Base-by-base conservation (phyloP, 1,140 invertebrate species). In the Temnothorax longispinosus region DNA sequence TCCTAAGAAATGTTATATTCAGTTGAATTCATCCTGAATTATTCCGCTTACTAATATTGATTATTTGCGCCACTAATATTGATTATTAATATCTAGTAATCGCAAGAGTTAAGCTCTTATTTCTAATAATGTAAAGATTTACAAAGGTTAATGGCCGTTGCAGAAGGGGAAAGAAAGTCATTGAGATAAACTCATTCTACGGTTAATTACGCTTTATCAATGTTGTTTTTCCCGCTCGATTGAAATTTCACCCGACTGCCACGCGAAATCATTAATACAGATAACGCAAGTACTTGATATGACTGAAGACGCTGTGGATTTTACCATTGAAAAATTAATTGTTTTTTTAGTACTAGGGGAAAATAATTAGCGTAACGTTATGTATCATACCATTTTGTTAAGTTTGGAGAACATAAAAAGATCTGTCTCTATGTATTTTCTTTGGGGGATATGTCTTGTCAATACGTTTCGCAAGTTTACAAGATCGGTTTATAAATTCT, bases 151-250 rank as follows among this genome's bases (percentile, higher is more conserved):
- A 75, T 50, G 81, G 2, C 27, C 54, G 38, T 62, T 62, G 38
- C 15, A 21, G 11, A 47, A 60, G 54, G 38, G 44, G 21, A 75
- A 84, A 41, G 69, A 75, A 44, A 84, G 35, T 60, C 38, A 74
- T 58, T 27, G 54, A 32, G 41, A 62, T 52, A 64, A 80, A 50
- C 15, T 71, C 69, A 38, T 74, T 84, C 69, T 38, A 62, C 27
- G 21, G 69, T 50, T 75, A 75, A 62, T 84, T 84, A 60, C 27
- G 41, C 2, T 52, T 74, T 74, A 82, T 82, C 80, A 44, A 15
- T 50, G 54, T 72, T 75, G 71, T 60, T 75, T 75, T 52, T 38
- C 69, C 50, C 35, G 50, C 71, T 60, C 54, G 71, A 75, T 50
- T 84, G 38, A 60, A 84, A 75, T 75, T 75, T 35, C 52, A 58